Conservation (phyloP, 1,140 invertebrate genomes). For the Cydia amplana region DNA sequence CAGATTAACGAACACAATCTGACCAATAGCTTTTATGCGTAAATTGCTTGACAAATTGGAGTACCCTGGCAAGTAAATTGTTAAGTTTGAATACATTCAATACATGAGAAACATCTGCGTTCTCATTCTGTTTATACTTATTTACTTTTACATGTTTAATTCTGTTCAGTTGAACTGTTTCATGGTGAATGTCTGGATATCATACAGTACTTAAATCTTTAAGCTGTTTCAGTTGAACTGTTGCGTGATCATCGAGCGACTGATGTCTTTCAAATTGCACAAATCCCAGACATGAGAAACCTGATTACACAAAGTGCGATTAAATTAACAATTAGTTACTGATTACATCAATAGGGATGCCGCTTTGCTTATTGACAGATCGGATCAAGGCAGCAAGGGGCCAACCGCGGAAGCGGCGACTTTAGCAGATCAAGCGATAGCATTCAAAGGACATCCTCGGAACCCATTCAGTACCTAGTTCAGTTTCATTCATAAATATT, state of each 20-base stretch:
- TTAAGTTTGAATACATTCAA: slow-evolving; percentile 19
- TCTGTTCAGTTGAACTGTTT: background rate
- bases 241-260: background rate
- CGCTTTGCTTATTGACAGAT: slow-evolving; percentile 17
- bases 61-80: slow-evolving; percentile 12
- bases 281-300: slow-evolving; percentile 1
- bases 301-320: background rate
- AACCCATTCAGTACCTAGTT: slow-evolving; percentile 34
- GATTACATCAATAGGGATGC: slow-evolving; percentile 8
- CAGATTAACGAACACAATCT: slow-evolving; percentile 13
- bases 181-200: background rate
- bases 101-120: slow-evolving; percentile 2
- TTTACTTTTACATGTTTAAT: slow-evolving; percentile 3
- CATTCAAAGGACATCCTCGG: slow-evolving; percentile 26
- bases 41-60: slow-evolving; percentile 28
- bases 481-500: slow-evolving; percentile 64
- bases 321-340: slow-evolving; percentile 8
- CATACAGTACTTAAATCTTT: background rate
- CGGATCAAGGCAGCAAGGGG: slow-evolving; percentile 15
- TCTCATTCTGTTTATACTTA: slow-evolving; percentile 16
- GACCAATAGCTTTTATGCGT: background rate
- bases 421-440: slow-evolving; percentile 19
- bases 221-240: background rate
- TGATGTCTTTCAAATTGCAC: slow-evolving; percentile 2
- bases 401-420: slow-evolving; percentile 24